Evolutionary conservation across 2,797 vertebrate genomes (phyloP), one percentile per base, ranked within the genome.

Genomic region (Sebastes iracundus): DNA sequence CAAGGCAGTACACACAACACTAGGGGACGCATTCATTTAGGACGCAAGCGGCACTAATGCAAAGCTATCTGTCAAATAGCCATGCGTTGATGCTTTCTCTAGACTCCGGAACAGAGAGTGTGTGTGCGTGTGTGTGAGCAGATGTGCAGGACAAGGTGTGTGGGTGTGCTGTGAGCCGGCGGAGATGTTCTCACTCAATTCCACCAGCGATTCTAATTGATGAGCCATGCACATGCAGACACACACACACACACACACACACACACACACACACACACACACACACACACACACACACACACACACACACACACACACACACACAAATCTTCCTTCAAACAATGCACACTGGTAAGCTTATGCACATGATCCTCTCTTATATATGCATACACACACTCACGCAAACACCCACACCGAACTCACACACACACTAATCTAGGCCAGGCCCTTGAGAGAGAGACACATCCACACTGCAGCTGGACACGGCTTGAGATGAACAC

Each of bases 401-500:
- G 4, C 72, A 80, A 56, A 77, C 84, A 82, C 66, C 28, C 76
- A 78, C 75, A 63, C 20, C 20, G 11, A 70, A 74, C 58, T 30
- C 27, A 58, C 68, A 55, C 60, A 72, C 75, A 75, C 63, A 52
- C 85, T 85, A 83, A 93, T 91, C 80, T 69, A 82, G 79, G 80
- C 66, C 79, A 71, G 80, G 82, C 78, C 88, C 79, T 32, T 65
- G 83, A 90, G 77, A 89, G 78, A 82, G 60, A 90, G 65, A 81
- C 27, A 84, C 63, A 75, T 89, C 68, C 71, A 87, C 16, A 74
- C 79, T 87, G 87, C 87, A 92, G 87, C 90, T 93, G 91, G 93
- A 93, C 93, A 87, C 68, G 78, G 79, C 80, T 91, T 81, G 72
- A 91, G 92, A 95, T 95, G 92, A 95, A 95, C 88, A 95, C 91